phyloP scores from a whole-genome alignment of 2,888 invertebrate species.

The Phortica magna region DNA sequence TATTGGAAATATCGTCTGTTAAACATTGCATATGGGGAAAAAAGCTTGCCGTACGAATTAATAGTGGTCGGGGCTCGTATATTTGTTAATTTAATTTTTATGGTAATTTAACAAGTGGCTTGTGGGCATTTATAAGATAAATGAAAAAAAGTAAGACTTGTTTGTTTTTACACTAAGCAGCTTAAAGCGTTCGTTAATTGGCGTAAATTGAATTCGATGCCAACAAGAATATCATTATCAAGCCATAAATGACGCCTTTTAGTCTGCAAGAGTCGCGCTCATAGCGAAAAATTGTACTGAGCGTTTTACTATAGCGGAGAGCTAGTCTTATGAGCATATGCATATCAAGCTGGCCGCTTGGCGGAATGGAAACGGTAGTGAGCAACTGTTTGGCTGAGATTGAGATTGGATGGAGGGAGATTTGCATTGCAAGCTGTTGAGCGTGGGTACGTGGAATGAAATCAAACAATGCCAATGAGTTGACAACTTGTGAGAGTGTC shows the following conservation, averaged over 20 bases:
- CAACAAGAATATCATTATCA: conserved; percentile 48
- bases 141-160: background rate
- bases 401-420: no score
- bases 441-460: no score
- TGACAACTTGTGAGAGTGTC: no score
- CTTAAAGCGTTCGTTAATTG: background rate
- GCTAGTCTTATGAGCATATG: background rate
- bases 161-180: background rate
- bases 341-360: background rate
- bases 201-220: conserved; percentile 8
- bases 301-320: no score
- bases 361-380: background rate
- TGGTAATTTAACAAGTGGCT: background rate
- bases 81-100: no score
- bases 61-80: no score
- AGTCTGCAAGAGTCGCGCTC: conserved; percentile 58
- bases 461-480: no score
- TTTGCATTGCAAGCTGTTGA: no score
- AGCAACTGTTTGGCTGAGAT: background rate
- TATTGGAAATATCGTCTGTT: no score
- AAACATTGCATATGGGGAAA: no score
- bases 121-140: background rate
- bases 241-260: conserved; percentile 63
- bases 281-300: conserved; percentile 51
- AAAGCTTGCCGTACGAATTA: no score